A percentile compares a stretch with the other conserved stretches of the same genome.
These are phyloP conservation scores for Lepus townsendii DNA, from an alignment of 2,797 vertebrate genomes.

Conservation along the genomic window DNA sequence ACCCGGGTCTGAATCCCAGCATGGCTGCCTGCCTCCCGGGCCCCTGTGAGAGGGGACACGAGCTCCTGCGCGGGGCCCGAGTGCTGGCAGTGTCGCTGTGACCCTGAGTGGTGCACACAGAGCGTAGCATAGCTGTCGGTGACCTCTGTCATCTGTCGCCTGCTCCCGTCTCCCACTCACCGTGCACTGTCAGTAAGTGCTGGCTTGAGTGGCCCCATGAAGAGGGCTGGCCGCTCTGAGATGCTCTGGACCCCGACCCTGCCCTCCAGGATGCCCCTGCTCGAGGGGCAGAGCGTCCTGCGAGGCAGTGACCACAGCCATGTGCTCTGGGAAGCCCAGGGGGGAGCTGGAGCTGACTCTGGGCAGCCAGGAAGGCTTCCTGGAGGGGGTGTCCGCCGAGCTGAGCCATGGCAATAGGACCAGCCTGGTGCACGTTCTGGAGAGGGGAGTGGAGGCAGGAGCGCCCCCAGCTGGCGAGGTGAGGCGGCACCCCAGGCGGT, in stretches of 20 bases:
- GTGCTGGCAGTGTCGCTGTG: neutral
- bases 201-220: neutral
- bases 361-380: constrained; percentile 11
- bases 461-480: no score
- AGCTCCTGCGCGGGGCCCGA: rapidly evolving
- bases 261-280: neutral
- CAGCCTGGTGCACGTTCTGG: neutral
- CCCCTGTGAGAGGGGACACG: neutral
- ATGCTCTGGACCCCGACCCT: neutral
- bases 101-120: no score
- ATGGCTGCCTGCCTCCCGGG: rapidly evolving
- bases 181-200: no score
- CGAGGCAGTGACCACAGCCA: neutral
- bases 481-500: neutral
- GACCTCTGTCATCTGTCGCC: no score
- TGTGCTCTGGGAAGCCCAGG: neutral
- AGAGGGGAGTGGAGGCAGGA: neutral
- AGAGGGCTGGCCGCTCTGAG: neutral
- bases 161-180: rapidly evolving
- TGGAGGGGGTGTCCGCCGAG: neutral
- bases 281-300: neutral
- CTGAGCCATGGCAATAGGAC: neutral
- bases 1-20: neutral
- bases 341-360: no score
- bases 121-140: rapidly evolving